Percentiles rank a stretch among this genome's conserved stretches.
Conservation (phyloP, 2,888 invertebrate species). For the Calameuta filiformis region DNA sequence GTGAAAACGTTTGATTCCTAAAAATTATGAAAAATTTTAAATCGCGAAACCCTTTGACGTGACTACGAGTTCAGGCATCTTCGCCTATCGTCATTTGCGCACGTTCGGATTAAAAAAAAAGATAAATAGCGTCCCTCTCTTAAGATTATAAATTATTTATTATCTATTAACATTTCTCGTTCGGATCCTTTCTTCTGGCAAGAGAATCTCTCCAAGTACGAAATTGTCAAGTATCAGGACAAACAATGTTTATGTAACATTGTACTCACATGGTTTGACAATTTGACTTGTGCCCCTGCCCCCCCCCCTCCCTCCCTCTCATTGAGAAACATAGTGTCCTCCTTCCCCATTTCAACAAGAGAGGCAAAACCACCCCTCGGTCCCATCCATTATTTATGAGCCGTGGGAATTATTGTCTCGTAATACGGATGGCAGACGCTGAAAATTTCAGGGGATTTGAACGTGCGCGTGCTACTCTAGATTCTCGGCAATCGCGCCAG, state of each 20-base stretch:
- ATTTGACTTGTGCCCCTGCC: neutral
- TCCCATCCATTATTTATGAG: slow-evolving; percentile 26
- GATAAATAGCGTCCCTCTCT: too few species aligned
- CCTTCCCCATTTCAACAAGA: slow-evolving; percentile 10
- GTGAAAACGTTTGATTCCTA: too few species aligned
- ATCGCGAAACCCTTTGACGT: too few species aligned
- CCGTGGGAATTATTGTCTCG: slow-evolving; percentile 20
- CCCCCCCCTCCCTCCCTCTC: slow-evolving; percentile 3
- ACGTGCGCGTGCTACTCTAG: neutral
- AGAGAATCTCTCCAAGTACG: neutral
- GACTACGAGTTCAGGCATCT: too few species aligned
- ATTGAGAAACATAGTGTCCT: slow-evolving; percentile 27
- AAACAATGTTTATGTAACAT: neutral
- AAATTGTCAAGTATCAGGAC: neutral
- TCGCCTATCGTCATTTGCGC: too few species aligned
- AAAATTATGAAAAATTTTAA: too few species aligned
- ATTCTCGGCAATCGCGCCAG: neutral
- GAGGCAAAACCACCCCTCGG: slow-evolving; percentile 1
- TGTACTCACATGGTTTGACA: neutral
- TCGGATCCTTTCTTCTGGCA: neutral
- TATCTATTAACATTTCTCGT: neutral
- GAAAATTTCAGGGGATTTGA: neutral
- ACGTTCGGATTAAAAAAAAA: neutral
- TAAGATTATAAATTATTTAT: neutral
- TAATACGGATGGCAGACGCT: slow-evolving; percentile 12